Percentiles rank a stretch among this genome's conserved stretches.
These are phyloP conservation scores for Hydrochoerus hydrochaeris DNA, from an alignment of 2,113 vertebrate genomes.

Conservation along the genomic window DNA sequence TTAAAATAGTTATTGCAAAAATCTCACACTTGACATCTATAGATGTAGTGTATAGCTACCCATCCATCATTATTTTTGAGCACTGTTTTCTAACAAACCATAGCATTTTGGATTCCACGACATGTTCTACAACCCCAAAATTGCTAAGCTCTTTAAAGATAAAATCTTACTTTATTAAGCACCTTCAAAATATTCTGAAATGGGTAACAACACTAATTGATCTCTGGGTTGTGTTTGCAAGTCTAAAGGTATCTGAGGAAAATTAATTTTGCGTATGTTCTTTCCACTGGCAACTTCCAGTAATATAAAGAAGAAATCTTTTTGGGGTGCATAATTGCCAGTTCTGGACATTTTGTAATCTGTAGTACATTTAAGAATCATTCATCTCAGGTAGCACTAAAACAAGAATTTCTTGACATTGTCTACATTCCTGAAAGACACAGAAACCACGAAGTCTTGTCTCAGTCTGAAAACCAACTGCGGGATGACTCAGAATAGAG, in stretches of 20 bases:
- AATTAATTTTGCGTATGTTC: not conserved
- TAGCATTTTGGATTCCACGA: not conserved
- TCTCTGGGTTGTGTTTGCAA: conserved; percentile 44
- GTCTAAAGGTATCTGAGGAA: not conserved
- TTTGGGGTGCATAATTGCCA: not conserved
- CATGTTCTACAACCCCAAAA: not conserved
- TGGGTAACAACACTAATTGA: not conserved
- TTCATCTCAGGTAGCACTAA: not conserved
- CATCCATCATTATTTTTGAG: conserved; percentile 21
- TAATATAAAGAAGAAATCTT: conserved; percentile 13
- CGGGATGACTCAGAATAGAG: not conserved
- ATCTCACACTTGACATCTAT: not conserved
- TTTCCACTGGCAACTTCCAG: conserved; percentile 25
- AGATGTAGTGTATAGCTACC: not conserved
- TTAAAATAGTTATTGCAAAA: conserved; percentile 24
- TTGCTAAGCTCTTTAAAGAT: conserved; percentile 38
- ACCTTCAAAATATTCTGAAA: conserved; percentile 31
- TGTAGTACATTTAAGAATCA: not conserved
- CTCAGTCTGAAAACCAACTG: conserved; percentile 16
- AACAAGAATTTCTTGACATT: conserved; percentile 45
- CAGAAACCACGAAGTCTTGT: not conserved
- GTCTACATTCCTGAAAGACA: conserved; percentile 12
- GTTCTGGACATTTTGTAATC: conserved; percentile 25
- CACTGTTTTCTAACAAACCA: not conserved
- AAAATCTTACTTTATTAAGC: conserved; percentile 14